Base-by-base conservation (phyloP, 2,888 invertebrate species). In the Drosophila mulleri region DNA sequence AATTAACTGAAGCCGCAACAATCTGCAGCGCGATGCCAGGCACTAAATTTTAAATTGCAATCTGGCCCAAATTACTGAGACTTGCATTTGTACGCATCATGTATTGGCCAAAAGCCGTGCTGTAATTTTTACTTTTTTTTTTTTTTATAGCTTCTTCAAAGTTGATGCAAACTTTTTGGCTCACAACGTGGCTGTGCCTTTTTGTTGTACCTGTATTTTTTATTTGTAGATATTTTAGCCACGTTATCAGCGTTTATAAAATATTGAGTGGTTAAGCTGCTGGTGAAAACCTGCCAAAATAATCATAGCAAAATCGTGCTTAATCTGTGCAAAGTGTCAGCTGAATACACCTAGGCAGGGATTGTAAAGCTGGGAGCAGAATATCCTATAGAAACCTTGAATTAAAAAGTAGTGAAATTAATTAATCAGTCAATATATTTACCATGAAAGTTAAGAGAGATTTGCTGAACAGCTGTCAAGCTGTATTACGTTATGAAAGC, bases 1-100 rank as follows among this genome's bases (percentile, higher is more conserved):
- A 86, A 86, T 86, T 86, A 88, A 85, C 88, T 79, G 70, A 59
- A 70, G 66, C 56, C 67, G 48, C 45, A 39, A 45, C 48, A 58
- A 37, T 60, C 78, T 63, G 68, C 60, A 47, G 47, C 47, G 16
- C 16, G 47, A 26, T 16, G 47, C 26, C 47, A 76, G 39, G 70
- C 37, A 79, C 71, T 88, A 83, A 78, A 88, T 83, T 87, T 87
- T 66, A 88, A 86, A 84, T 87, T 88, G 84, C 83, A 89, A 65
- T 54, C 67, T 68, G 67, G 72, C 59, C 67, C 64, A 83, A 83
- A 89, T 84, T 89, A 84, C 87, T 81, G 89, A 72, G 76, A 74
- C 87, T 79, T 81, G 78, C 84, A 83, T 83, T 83, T 70, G 71
- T 78, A 67, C 70, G 61, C 78, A 70, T 65, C 62, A 47, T 59